Base-by-base conservation (phyloP, 2,888 invertebrate genomes). In the Microplitis deprimator region DNA sequence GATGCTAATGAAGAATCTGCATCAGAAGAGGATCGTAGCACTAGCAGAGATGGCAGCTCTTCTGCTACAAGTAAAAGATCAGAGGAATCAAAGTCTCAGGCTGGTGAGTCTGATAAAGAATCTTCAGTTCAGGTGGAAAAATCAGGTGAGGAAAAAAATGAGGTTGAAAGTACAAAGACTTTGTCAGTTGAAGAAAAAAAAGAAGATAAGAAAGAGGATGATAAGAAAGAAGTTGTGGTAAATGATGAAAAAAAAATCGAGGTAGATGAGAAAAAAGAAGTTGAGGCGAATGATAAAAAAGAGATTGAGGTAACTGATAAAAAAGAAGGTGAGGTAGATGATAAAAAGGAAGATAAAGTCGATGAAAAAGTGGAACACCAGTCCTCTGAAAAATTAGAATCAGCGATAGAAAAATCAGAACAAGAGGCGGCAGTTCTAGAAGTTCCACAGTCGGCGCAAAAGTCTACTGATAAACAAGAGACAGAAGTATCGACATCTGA, bases 21-120 rank as follows among this genome's bases (percentile, higher is more conserved):
- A 65, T 78, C 75, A 68, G 79, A 76, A 78, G 68, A 81, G 16
- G 73, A 62, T 29, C 69, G 72, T 39, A 77, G 68, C 40, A 73
- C 77, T 61, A 76, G 65, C 62, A 78, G 71, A 59, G 61, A 17
- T 38, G 71, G 29, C 29, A 74, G 20, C 20, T 40, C 68, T 4
- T 71, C 64, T 5, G 29, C 38, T 41, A 16, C 41, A 6, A 68
- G 75, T 10, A 39, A 62, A 17, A 60, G 71, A 75, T 73, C 78
- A 5, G 17, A 8, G 13, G 71, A 67, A 10, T 69, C 77, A 0
- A 13, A n/a, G 1, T 20, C 68, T n/a, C 68, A 62, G 7, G 17
- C 1, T 13, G 69, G 73, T 13, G 72, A 69, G 13, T 65, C 16
- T 3, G 41, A 17, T 6, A 70, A 77, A 2, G 50, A 70, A 62